Evolutionary conservation across 2,113 vertebrate species (phyloP).

Genomic region (Neogobius melanostomus): DNA sequence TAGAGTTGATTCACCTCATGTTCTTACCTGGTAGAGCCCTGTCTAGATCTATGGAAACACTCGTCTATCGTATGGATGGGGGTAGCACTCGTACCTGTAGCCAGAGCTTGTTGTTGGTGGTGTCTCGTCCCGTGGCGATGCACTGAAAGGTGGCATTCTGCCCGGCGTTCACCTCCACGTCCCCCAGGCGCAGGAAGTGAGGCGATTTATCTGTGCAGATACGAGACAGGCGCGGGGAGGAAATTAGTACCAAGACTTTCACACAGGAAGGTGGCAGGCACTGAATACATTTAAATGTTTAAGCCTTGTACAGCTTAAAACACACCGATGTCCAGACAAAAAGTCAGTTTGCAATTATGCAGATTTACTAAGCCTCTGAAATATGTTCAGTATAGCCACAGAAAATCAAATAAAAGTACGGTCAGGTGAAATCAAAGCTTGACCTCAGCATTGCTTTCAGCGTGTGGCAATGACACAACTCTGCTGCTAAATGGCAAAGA

Average conservation of each 20-base stretch:
- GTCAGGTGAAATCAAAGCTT: conserved; percentile 25
- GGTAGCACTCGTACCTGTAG: conserved; percentile 83
- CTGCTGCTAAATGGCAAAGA: conserved; percentile 36
- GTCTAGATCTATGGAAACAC: background rate
- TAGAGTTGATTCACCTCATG: too few relatives aligned
- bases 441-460: conserved; percentile 36
- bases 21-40: too few relatives aligned
- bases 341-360: conserved; percentile 13
- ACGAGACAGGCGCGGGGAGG: conserved; percentile 10
- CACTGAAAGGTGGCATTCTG: conserved; percentile 99
- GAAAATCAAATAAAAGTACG: conserved; percentile 22
- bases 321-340: conserved; percentile 21
- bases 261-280: background rate
- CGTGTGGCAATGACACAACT: conserved; percentile 42
- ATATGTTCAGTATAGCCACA: conserved; percentile 39
- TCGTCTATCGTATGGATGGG: background rate
- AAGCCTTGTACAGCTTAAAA: conserved; percentile 16
- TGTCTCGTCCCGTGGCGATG: conserved; percentile 93
- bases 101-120: conserved; percentile 94
- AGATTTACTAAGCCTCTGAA: conserved; percentile 25
- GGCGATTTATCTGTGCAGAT: conserved; percentile 91
- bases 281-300: conserved; percentile 1
- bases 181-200: conserved; percentile 96
- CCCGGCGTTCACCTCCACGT: conserved; percentile 98
- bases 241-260: conserved; percentile 3